These are phyloP conservation scores for Sarcophaga bullata DNA, from an alignment of 1,140 invertebrate species.

Conservation along the genomic window DNA sequence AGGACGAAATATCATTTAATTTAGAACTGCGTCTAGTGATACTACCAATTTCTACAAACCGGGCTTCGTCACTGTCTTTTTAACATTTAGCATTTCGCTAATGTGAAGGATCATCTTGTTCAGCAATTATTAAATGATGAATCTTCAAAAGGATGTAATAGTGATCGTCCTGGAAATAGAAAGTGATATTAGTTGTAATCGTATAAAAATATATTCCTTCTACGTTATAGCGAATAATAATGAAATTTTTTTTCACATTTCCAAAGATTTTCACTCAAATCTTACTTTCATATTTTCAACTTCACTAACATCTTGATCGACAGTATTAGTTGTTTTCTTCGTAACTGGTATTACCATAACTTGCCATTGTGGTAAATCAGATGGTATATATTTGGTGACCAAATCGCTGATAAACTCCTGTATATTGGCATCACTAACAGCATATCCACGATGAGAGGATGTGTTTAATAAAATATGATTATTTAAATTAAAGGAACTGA, in stretches of 20 bases:
- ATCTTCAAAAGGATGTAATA: conserved; percentile 79
- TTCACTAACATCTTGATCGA: not conserved
- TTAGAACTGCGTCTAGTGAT: not conserved
- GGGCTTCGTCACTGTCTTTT: conserved; percentile 50
- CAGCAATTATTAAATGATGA: conserved; percentile 78
- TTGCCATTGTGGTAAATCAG: conserved; percentile 80
- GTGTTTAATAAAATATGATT: conserved; percentile 76
- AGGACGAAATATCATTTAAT: conserved; percentile 52
- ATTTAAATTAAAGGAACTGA: conserved; percentile 73
- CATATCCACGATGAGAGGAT: conserved; percentile 72
- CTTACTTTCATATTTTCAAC: not conserved
- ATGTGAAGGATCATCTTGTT: conserved; percentile 75
- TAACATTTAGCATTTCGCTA: conserved; percentile 78
- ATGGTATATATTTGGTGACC: conserved; percentile 79
- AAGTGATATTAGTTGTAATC: not conserved
- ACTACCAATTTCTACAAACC: conserved; percentile 47
- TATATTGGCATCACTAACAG: conserved; percentile 77
- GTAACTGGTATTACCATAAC: conserved; percentile 75
- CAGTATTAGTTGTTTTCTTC: not conserved
- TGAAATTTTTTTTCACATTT: no score
- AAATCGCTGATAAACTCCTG: conserved; percentile 83
- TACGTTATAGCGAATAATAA: no score
- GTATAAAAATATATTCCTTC: not conserved
- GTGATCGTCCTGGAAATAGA: conserved; percentile 62
- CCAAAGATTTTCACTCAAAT: no score